phyloP scores from a whole-genome alignment of 1,140 invertebrate genomes.

The Cherax destructor region DNA sequence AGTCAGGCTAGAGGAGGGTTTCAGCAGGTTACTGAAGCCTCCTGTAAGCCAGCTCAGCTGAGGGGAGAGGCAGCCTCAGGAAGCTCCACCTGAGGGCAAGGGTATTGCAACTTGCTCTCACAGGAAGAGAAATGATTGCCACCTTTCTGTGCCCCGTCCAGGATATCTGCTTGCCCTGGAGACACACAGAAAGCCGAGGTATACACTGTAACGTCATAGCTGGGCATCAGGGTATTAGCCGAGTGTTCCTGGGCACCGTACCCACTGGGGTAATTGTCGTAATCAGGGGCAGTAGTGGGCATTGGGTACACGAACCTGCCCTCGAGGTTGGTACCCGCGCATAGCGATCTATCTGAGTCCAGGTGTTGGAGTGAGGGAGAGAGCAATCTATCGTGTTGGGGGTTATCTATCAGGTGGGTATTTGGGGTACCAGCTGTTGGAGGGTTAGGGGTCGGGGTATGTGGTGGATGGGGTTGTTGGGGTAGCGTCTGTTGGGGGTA shows the following conservation, averaged over 20 bases:
- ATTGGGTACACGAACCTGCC: conserved; percentile 25
- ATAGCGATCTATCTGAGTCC: background rate
- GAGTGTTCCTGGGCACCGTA: conserved; percentile 19
- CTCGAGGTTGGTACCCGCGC: background rate
- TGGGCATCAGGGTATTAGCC: conserved; percentile 27
- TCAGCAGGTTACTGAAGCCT: too few species aligned
- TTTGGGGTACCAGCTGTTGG: background rate
- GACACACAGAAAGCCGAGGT: conserved; percentile 59
- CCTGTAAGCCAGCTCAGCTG: background rate
- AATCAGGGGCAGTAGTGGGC: conserved; percentile 24
- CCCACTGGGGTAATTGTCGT: conserved; percentile 37
- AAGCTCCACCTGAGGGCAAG: conserved; percentile 14
- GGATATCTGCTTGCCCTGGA: conserved; percentile 41
- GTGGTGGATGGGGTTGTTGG: background rate
- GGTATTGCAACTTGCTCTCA: background rate
- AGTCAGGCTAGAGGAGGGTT: background rate
- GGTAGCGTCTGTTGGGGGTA: conserved; percentile 72
- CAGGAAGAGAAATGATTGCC: conserved; percentile 19
- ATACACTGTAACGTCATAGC: conserved; percentile 60
- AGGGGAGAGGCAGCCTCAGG: conserved; percentile 15
- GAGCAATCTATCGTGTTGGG: background rate
- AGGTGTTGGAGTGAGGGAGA: background rate
- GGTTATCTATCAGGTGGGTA: background rate
- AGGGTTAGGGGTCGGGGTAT: conserved; percentile 70
- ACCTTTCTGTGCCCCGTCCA: conserved; percentile 18